phyloP scores from a whole-genome alignment of 2,113 vertebrate genomes.

The Balaeniceps rex region DNA sequence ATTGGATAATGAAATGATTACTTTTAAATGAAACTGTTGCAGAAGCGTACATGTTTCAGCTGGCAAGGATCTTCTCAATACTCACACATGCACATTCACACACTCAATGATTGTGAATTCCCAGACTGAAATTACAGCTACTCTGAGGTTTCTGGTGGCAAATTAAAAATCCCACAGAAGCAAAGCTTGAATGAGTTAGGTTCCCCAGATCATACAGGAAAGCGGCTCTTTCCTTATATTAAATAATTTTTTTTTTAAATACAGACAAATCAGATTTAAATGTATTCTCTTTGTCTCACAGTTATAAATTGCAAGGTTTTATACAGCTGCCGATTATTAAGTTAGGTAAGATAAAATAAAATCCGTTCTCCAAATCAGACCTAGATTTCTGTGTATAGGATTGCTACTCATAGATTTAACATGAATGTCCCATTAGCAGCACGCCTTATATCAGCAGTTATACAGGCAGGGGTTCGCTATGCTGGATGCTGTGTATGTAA shows the following conservation, averaged over 20 bases:
- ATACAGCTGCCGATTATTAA: neutral
- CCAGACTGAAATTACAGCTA: slow-evolving; percentile 45
- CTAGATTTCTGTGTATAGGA: neutral
- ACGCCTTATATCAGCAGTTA: neutral
- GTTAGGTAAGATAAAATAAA: neutral
- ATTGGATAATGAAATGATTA: slow-evolving; percentile 63
- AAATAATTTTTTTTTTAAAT: neutral
- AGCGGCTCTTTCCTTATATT: neutral
- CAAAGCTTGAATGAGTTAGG: slow-evolving; percentile 3
- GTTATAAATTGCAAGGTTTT: neutral
- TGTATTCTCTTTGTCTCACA: neutral
- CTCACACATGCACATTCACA: neutral
- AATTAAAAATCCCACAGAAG: slow-evolving; percentile 51
- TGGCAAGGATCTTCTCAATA: neutral
- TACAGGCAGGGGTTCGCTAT: neutral
- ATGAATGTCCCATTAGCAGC: neutral
- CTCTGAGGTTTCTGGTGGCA: slow-evolving; percentile 54
- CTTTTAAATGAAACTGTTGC: slow-evolving; percentile 61
- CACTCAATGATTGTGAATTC: slow-evolving; percentile 37
- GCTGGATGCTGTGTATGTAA: neutral
- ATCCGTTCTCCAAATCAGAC: neutral
- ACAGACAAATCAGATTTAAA: neutral
- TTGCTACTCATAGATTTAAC: neutral
- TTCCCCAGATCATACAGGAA: slow-evolving; percentile 2
- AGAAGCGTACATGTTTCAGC: slow-evolving; percentile 36